These are phyloP conservation scores for Pachyseris speciosa DNA, from an alignment of 64 coral and sea anemone species.

Conservation along the genomic window DNA sequence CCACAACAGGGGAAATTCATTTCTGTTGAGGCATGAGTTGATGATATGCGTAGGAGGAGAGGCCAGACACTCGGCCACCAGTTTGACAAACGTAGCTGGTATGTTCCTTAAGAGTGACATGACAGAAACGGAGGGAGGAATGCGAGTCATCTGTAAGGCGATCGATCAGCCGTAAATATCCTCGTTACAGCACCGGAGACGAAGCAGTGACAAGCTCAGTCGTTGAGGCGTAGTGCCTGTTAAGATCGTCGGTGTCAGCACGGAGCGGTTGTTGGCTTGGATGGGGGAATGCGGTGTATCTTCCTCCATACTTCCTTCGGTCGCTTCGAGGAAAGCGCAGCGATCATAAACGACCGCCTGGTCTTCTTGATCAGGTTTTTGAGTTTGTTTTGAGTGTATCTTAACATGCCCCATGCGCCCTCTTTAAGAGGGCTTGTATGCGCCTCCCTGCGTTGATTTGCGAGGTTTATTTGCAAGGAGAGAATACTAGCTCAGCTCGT, in stretches of 20 bases:
- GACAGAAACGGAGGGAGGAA: not conserved
- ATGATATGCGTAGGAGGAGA: not conserved
- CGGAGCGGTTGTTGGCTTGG: not conserved
- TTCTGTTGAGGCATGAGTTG: slow-evolving; percentile 4
- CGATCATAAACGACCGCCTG: not conserved
- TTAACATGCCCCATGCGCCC: slow-evolving; percentile 20
- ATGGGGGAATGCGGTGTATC: slow-evolving; percentile 20
- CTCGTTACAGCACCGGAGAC: not conserved
- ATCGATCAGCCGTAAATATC: not conserved
- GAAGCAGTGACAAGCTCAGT: slow-evolving; percentile 38
- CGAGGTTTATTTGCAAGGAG: not conserved
- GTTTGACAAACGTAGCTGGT: slow-evolving; percentile 10
- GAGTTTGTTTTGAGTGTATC: slow-evolving; percentile 23
- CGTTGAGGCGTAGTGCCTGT: slow-evolving; percentile 27
- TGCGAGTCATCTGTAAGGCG: not conserved
- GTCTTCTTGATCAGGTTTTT: slow-evolving; percentile 36
- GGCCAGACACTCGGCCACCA: not conserved
- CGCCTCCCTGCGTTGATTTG: not conserved
- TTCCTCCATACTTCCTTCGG: slow-evolving; percentile 17
- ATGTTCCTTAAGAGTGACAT: not conserved
- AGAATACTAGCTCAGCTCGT: not conserved
- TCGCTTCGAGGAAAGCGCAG: not conserved
- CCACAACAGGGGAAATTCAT: slow-evolving; percentile 25
- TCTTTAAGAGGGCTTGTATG: not conserved
- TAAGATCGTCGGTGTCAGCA: slow-evolving; percentile 1